phyloP scores from a whole-genome alignment of 2,888 invertebrate species.

The Mimas tiliae region DNA sequence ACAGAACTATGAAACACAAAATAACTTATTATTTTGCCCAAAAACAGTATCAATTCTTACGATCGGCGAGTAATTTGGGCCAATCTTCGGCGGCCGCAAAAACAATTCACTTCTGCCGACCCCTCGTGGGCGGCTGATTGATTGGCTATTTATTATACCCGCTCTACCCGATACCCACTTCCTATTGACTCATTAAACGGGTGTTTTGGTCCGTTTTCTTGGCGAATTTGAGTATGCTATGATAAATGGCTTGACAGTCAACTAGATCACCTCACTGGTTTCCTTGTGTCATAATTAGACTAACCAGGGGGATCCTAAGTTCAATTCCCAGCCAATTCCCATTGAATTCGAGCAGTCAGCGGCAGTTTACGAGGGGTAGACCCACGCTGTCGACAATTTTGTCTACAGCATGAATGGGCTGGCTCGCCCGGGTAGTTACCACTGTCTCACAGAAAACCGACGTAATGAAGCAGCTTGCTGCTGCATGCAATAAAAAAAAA shows the following conservation, averaged over 20 bases:
- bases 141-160: constrained; percentile 22
- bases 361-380: too few relatives aligned
- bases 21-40: constrained; percentile 14
- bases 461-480: too few relatives aligned
- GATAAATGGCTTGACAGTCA: not conserved
- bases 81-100: constrained; percentile 20
- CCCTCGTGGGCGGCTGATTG: constrained; percentile 23
- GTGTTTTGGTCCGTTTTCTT: not conserved
- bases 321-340: too few relatives aligned
- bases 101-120: constrained; percentile 23
- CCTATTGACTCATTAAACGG: constrained; percentile 18
- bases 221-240: constrained; percentile 4
- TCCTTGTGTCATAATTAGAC: too few relatives aligned
- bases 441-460: too few relatives aligned
- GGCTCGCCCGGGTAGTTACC: too few relatives aligned
- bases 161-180: constrained; percentile 9
- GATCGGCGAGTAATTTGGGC: constrained; percentile 3
- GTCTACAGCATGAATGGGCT: too few relatives aligned
- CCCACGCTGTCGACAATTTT: too few relatives aligned
- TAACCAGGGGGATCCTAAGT: too few relatives aligned
- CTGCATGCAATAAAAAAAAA: too few relatives aligned
- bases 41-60: constrained; percentile 15
- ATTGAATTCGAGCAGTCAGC: too few relatives aligned
- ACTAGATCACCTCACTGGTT: too few relatives aligned
- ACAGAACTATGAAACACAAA: not conserved